These are phyloP conservation scores for Rhinopomastus cyanomelas DNA, from an alignment of 2,113 vertebrate species.

Conservation along the genomic window DNA sequence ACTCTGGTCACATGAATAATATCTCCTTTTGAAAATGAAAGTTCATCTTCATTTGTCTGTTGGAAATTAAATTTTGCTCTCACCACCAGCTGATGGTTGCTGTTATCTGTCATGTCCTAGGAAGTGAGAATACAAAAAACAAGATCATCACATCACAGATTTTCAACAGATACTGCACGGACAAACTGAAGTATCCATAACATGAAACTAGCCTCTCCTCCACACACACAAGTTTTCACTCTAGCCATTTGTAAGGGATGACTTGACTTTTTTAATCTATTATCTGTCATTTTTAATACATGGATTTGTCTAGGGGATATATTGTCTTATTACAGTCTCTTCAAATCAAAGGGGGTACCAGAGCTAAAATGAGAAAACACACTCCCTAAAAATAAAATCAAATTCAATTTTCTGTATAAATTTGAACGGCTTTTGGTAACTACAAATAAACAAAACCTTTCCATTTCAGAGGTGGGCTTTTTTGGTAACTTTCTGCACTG, in stretches of 20 bases:
- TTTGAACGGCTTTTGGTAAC: not conserved
- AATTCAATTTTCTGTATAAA: not conserved
- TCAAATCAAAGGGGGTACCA: not conserved
- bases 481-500: not conserved
- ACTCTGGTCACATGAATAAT: slow-evolving; percentile 92
- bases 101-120: slow-evolving; percentile 98
- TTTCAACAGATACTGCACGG: not conserved
- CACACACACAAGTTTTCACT: not conserved
- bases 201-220: not conserved
- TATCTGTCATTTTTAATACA: not conserved
- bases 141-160: not conserved
- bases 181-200: not conserved
- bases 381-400: not conserved
- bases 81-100: slow-evolving; percentile 89
- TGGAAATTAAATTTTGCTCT: slow-evolving; percentile 96
- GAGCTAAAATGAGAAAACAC: not conserved
- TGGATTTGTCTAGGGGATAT: not conserved
- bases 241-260: not conserved
- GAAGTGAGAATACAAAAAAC: not conserved
- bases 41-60: slow-evolving; percentile 98
- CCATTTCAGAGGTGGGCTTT: not conserved
- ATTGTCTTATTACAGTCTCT: not conserved
- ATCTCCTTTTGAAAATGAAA: slow-evolving; percentile 93
- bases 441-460: not conserved
- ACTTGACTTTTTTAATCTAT: not conserved